A percentile compares a stretch with the other conserved stretches of the same genome.
phyloP scores from a whole-genome alignment of 2,888 invertebrate species.

The Tuberolachnus salignus region DNA sequence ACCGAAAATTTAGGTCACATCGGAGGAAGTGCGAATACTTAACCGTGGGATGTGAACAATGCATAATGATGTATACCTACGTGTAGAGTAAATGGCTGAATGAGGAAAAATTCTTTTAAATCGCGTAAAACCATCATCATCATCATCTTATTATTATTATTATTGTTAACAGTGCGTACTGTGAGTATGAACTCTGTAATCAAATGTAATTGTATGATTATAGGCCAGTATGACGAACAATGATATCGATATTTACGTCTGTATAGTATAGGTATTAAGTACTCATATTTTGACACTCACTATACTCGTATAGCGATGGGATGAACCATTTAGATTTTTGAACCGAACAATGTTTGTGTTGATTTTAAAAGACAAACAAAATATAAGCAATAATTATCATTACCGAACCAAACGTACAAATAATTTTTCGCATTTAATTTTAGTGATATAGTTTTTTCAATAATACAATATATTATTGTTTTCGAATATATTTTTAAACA shows the following conservation, averaged over 20 bases:
- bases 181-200: neutral
- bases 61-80: neutral
- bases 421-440: no score
- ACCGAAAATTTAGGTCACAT: slow-evolving; percentile 37
- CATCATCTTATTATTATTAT: no score
- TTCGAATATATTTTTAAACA: no score
- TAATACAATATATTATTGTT: no score
- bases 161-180: neutral
- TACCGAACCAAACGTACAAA: no score
- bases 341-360: no score
- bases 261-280: neutral
- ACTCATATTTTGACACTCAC: neutral
- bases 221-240: neutral
- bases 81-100: neutral
- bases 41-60: slow-evolving; percentile 44
- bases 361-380: no score
- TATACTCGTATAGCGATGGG: neutral
- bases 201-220: neutral
- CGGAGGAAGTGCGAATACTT: slow-evolving; percentile 26
- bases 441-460: no score
- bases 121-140: neutral
- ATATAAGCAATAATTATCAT: no score
- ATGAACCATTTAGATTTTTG: no score
- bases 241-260: no score
- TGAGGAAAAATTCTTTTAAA: slow-evolving; percentile 19